A percentile compares a stretch with the other conserved stretches of the same genome.
Conservation (phyloP, 2,888 invertebrate genomes). For the Epistrophella euchroma region DNA sequence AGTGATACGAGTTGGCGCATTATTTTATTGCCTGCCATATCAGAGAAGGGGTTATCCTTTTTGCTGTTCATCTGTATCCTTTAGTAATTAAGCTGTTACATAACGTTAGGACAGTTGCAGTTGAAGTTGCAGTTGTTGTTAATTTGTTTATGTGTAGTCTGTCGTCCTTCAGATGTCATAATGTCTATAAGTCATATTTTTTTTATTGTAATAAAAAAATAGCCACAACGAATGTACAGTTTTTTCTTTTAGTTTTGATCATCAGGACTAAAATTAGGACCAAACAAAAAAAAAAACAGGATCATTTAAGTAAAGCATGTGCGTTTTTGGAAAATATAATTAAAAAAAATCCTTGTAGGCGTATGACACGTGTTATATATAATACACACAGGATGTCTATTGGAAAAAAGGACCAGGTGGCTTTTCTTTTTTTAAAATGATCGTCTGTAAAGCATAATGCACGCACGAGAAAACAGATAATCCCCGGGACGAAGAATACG, state of each 20-base stretch:
- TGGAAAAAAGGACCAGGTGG: conserved; percentile 69
- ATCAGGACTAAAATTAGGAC: conserved; percentile 45
- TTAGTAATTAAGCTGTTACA: conserved; percentile 72
- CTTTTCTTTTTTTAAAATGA: conserved; percentile 46
- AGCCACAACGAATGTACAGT: conserved; percentile 6
- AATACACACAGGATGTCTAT: conserved; percentile 69
- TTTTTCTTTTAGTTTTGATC: conserved; percentile 27
- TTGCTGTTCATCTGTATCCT: conserved; percentile 62
- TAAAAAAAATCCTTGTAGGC: conserved; percentile 56
- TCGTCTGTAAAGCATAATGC: conserved; percentile 64
- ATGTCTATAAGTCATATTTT: conserved; percentile 45
- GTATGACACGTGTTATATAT: conserved; percentile 67
- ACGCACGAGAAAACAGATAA: conserved; percentile 68
- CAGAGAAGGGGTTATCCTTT: conserved; percentile 66
- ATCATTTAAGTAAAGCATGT: conserved; percentile 50
- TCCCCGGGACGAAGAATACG: conserved; percentile 26
- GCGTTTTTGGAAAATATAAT: conserved; percentile 37
- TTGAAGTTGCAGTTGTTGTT: conserved; percentile 44
- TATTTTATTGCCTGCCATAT: conserved; percentile 55
- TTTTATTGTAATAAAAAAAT: background rate
- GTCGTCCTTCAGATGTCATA: conserved; percentile 67
- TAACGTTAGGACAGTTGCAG: conserved; percentile 45
- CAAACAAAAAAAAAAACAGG: conserved; percentile 5
- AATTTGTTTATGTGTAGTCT: conserved; percentile 30
- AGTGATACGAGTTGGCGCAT: conserved; percentile 38